These are phyloP conservation scores for Microcebus jonahi DNA, from an alignment of 2,113 vertebrate genomes.

Conservation along the genomic window DNA sequence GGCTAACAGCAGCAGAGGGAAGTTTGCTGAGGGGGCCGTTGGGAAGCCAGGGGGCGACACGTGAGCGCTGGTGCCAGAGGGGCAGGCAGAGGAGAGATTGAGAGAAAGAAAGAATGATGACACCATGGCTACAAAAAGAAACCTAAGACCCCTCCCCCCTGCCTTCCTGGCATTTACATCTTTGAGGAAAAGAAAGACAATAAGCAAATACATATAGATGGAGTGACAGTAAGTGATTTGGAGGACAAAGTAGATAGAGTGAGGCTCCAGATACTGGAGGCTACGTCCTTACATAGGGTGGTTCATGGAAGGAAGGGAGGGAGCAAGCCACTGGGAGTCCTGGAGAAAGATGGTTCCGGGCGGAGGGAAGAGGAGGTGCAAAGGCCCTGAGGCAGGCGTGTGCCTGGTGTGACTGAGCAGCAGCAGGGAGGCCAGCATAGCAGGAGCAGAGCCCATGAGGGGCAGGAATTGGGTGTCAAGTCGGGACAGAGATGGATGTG, in stretches of 20 bases:
- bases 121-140: background rate
- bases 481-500: accelerated
- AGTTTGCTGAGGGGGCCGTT: accelerated
- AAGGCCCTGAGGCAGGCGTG: too few relatives aligned
- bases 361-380: background rate
- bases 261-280: accelerated
- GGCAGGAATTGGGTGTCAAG: accelerated
- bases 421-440: accelerated
- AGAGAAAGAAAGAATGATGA: background rate
- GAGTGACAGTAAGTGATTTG: background rate
- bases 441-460: accelerated
- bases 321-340: background rate
- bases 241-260: background rate
- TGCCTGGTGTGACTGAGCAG: too few relatives aligned
- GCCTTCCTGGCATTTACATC: background rate
- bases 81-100: accelerated
- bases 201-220: background rate
- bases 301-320: background rate
- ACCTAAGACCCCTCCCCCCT: accelerated
- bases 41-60: too few relatives aligned
- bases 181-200: background rate
- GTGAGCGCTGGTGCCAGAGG: accelerated
- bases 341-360: background rate
- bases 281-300: background rate
- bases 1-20: accelerated